Base-by-base conservation (phyloP, 1,140 invertebrate genomes). In the Homarus americanus region DNA sequence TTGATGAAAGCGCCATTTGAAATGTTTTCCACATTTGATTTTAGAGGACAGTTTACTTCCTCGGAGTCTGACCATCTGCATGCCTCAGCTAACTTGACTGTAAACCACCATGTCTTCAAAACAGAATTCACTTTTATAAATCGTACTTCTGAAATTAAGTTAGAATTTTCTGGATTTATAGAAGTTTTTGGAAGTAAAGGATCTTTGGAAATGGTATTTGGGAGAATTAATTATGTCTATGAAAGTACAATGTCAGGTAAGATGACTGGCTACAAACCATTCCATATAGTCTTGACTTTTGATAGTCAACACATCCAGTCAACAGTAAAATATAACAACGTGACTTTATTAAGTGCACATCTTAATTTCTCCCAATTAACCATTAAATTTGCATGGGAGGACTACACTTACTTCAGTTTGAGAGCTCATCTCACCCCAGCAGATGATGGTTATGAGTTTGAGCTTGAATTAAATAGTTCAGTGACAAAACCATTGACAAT, bases 321-420 rank as follows among this genome's bases (percentile, higher is more conserved):
- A 34, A 58, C 32, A 24, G 36, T 76, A n/a, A 86, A 76, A 28
- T 53, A 86, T 53, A 44, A 41, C 44, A 12, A 10, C 40, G 24
- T 15, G 12, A 76, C 3, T 36, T 32, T 53, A 75, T n/a, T 86
- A 36, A 53, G 9, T 73, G 72, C 28, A 9, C 49, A 53, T 32
- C 17, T 86, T 34, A 49, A 73, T 24, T 75, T 53, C 15, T 75
- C 72, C 2, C 69, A 76, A 20, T 34, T 86, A 53, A 69, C 32
- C 24, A 66, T 88, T 32, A 7, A 82, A 12, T 88, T 82, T 49
- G 15, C 66, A 9, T 88, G 86, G 86, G n/a, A 41, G 28, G 63
- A 66, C 7, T 36, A 80, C n/a, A 66, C 36, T 17, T 78, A 28
- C 75, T 41, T 82, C 20, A 88, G 41, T 44, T 24, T 82, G 63